Evolutionary conservation across 2,888 invertebrate species (phyloP), one percentile per base, ranked within the genome.

Genomic region (Euzophera pinguis): DNA sequence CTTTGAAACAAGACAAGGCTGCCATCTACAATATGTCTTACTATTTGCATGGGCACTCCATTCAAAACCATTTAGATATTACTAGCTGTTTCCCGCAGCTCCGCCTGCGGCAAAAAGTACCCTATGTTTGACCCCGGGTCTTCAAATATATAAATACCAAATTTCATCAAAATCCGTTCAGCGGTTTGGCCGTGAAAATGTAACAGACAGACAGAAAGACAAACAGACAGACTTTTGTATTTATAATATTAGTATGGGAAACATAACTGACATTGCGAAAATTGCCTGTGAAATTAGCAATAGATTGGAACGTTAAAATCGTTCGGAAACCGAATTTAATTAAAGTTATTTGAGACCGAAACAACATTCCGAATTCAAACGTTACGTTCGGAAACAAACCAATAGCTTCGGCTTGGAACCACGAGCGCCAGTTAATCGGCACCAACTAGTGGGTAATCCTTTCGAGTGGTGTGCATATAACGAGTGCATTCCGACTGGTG

Each of bases 391-490:
- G 71, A 68, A 80, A 78, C 77, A 78, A 80, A 77, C 79, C 82
- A 71, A 82, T 74, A 76, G 72, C 68, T 5, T 22, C 22, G 56
- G 63, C 64, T 62, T 69, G 68, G 75, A 78, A 78, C 84, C 83
- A 73, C 82, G 78, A 71, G 72, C 72, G 73, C 69, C 73, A 73
- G 84, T 81, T 85, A 85, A 85, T 85, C 85, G 85, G 75, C 74
- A 76, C 79, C 80, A 81, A 84, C 83, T 78, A 82, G 79, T 74
- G 76, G 79, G 84, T 86, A 86, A 87, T 86, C 87, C 86, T 81
- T 78, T 81, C 78, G 79, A 85, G 84, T 81, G 79, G 75, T 77
- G 81, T 79, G 82, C 81, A 83, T 82, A 84, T 81, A 86, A 83
- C 81, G 75, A 81, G 76, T 82, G 79, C 83, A 78, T 76, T 74